These are phyloP conservation scores for Lepilemur ruficaudatus DNA, from an alignment of 2,797 vertebrate genomes.

Conservation along the genomic window DNA sequence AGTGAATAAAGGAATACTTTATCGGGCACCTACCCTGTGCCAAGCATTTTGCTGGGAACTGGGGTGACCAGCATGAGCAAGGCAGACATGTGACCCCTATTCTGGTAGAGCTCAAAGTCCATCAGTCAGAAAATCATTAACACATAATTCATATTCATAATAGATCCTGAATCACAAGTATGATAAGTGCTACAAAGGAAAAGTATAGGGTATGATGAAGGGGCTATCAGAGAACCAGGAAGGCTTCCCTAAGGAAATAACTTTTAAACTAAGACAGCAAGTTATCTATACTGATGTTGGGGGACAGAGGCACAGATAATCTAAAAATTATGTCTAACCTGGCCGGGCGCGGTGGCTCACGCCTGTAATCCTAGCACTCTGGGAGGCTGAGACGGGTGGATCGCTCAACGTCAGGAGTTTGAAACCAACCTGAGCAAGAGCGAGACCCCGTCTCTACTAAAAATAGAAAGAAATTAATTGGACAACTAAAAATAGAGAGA, in stretches of 20 bases:
- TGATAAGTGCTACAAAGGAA: not conserved
- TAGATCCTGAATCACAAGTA: not conserved
- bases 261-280: constrained; percentile 19
- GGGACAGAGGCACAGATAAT: not conserved
- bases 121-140: constrained; percentile 31
- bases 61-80: not conserved
- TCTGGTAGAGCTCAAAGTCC: not conserved
- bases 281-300: constrained; percentile 8
- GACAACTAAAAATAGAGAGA: no score
- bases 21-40: not conserved
- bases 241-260: not conserved
- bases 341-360: no score
- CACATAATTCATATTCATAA: not conserved
- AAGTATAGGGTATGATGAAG: not conserved
- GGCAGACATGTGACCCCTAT: not conserved
- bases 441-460: no score
- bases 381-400: no score
- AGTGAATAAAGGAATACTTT: not conserved
- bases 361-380: no score
- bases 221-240: not conserved
- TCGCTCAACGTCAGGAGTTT: no score
- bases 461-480: no score
- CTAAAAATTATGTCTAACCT: constrained; percentile 15
- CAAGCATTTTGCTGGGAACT: not conserved
- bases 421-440: no score